Evolutionary conservation across 2,888 invertebrate genomes (phyloP), one percentile per base, ranked within the genome.

Genomic region (Agrotis puta): DNA sequence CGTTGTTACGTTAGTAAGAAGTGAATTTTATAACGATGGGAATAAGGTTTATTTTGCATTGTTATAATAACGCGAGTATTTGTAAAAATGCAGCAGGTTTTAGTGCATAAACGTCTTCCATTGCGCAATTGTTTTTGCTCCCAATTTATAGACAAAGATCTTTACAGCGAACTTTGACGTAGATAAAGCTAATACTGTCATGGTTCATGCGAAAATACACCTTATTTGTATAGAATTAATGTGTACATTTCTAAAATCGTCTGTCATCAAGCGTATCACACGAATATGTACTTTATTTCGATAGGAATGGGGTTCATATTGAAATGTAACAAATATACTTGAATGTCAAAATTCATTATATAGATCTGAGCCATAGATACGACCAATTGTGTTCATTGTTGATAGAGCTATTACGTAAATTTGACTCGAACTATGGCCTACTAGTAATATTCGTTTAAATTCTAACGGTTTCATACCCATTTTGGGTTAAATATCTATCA

Each of bases 361-460:
- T 9, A 39, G 9, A 39, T 39, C 9, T 39, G 11, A 39, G 39
- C 39, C 14, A 56, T 66, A 50, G 39, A 59, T 68, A 61, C 24
- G 24, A 64, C 66, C 69, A 50, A 48, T 43, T 78, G 79, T 80
- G 79, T 80, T 82, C 74, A 82, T 58, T 59, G 53, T 66, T 61
- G 6, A 39, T 20, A 57, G 53, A 56, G 22, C 33, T 68, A 71
- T 33, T 64, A 50, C 39, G 39, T 11, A 45, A 51, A 39, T 50
- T 20, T 14, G 13, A 50, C 9, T 13, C 22, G 1, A 22, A 39
- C 45, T 58, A 53, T 50, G 20, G 33, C 54, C 24, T 61, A 61
- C 5, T 50, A 20, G 48, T 58, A 33, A 3, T 51, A 47, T 45
- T 61, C 7, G 3, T 22, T 11, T 11, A 56, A 24, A 1, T 18